Percentiles rank a stretch among this genome's conserved stretches.
phyloP scores from a whole-genome alignment of 1,140 invertebrate genomes.

The Heliconius hermathena region DNA sequence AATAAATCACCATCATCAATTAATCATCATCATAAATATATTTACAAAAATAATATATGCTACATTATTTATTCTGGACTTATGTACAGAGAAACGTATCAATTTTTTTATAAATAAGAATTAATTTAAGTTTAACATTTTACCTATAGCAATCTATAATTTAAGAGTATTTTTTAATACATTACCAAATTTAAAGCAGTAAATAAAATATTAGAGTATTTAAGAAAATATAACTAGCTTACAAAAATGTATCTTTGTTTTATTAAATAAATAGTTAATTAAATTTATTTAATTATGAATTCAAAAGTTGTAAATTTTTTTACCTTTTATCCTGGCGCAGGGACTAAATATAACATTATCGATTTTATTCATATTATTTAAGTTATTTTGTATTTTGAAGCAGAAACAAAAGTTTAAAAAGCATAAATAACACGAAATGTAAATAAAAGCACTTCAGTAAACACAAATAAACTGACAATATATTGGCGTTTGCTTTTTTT shows the following conservation, averaged over 20 bases:
- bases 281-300: constrained; percentile 15
- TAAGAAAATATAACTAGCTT: too few species aligned
- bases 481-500: constrained; percentile 42
- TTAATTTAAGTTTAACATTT: too few species aligned
- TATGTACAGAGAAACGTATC: too few species aligned
- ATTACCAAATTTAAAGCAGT: too few species aligned
- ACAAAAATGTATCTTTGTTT: background rate
- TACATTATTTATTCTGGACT: too few species aligned
- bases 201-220: too few species aligned
- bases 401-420: background rate
- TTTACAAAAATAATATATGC: too few species aligned
- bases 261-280: background rate
- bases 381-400: constrained; percentile 4
- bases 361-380: constrained; percentile 1
- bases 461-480: constrained; percentile 26
- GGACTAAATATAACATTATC: constrained; percentile 23
- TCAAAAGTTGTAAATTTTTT: constrained; percentile 33
- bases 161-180: too few species aligned
- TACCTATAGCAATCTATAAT: too few species aligned
- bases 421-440: background rate
- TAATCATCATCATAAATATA: too few species aligned
- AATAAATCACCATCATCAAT: too few species aligned
- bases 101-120: too few species aligned
- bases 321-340: constrained; percentile 7
- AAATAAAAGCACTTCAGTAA: constrained; percentile 3